Percentiles rank a stretch among this genome's conserved stretches.
These are phyloP conservation scores for Ivindomyrus marchei DNA, from an alignment of 2,113 vertebrate genomes.

Conservation along the genomic window DNA sequence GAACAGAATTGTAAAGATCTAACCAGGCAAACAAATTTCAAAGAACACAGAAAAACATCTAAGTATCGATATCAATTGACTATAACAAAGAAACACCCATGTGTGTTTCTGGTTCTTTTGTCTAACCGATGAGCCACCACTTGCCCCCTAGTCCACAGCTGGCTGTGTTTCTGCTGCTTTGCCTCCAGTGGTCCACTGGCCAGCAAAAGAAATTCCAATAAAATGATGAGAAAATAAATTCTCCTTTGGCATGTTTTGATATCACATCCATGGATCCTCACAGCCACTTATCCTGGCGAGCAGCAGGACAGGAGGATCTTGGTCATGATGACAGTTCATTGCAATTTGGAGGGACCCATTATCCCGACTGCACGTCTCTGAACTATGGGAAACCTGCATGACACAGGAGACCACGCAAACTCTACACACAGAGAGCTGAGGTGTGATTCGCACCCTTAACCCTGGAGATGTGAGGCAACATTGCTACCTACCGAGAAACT, in stretches of 20 bases:
- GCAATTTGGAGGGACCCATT: not conserved
- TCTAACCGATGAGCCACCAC: not conserved
- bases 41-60: not conserved
- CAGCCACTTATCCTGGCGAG: not conserved
- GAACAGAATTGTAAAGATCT: not conserved
- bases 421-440: not conserved
- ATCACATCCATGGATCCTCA: not conserved
- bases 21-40: not conserved
- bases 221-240: not conserved
- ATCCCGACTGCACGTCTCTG: not conserved
- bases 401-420: not conserved
- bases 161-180: not conserved
- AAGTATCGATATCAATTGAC: not conserved
- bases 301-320: not conserved
- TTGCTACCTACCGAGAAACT: not conserved
- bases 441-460: not conserved
- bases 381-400: not conserved
- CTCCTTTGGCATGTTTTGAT: not conserved
- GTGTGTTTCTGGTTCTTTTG: not conserved
- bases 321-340: not conserved
- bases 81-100: not conserved
- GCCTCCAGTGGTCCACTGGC: not conserved
- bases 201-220: not conserved
- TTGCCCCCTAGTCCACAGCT: not conserved
- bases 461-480: not conserved